Evolutionary conservation across 2,797 vertebrate species (phyloP).

Genomic region (Orestias chungarensis): DNA sequence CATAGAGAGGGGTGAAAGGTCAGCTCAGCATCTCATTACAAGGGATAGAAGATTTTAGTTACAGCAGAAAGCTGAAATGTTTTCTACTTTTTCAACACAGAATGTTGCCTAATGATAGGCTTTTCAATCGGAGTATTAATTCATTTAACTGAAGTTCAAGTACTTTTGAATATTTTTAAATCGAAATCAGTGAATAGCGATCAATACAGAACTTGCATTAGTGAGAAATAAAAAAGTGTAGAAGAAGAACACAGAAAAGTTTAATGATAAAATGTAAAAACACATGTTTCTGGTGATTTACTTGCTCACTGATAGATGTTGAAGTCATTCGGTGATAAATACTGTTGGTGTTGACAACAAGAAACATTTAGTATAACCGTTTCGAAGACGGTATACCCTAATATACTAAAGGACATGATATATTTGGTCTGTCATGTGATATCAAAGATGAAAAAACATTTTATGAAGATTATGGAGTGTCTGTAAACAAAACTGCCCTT

Average conservation of each 20-base stretch:
- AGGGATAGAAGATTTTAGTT: neutral
- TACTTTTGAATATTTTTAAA: too few relatives aligned
- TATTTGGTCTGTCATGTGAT: neutral
- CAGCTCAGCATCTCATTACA: slow-evolving; percentile 57
- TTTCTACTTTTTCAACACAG: neutral
- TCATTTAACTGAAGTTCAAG: neutral
- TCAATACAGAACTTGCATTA: too few relatives aligned
- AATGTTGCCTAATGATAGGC: neutral
- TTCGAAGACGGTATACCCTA: neutral
- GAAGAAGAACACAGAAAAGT: too few relatives aligned
- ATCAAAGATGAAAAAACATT: neutral
- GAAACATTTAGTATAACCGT: neutral
- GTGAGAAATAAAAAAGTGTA: too few relatives aligned
- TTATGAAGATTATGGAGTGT: neutral
- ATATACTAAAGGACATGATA: too few relatives aligned
- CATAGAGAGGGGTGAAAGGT: slow-evolving; percentile 71
- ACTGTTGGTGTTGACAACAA: neutral
- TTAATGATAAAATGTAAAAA: too few relatives aligned
- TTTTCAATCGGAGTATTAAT: neutral
- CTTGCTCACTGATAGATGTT: too few relatives aligned
- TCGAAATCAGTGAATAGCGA: too few relatives aligned
- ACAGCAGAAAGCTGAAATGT: neutral
- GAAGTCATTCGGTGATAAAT: neutral
- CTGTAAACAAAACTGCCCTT: too few relatives aligned
- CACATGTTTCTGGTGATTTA: too few relatives aligned